phyloP scores from a whole-genome alignment of 2,888 invertebrate genomes.

The Cephus spinipes region DNA sequence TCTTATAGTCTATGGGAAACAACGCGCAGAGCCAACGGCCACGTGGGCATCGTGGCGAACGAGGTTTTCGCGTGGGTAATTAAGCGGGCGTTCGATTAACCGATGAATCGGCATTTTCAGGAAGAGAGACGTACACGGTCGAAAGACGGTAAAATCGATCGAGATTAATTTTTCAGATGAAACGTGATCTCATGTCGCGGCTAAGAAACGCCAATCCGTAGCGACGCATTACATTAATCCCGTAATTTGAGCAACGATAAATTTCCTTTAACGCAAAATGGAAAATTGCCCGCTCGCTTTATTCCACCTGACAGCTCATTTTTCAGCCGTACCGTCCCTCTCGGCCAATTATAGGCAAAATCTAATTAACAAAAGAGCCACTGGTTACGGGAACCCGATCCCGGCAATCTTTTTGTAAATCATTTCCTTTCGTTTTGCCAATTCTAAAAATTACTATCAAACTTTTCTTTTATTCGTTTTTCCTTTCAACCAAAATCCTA shows the following conservation, averaged over 20 bases:
- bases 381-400: neutral
- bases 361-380: constrained; percentile 3
- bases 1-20: too few relatives aligned
- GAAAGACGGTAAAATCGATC: constrained; percentile 5
- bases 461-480: too few relatives aligned
- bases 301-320: neutral
- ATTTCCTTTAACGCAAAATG: constrained; percentile 6
- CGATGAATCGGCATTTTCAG: too few relatives aligned
- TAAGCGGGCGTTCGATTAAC: too few relatives aligned
- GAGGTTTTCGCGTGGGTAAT: too few relatives aligned
- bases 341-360: constrained; percentile 6
- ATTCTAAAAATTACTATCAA: too few relatives aligned
- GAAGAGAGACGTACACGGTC: too few relatives aligned
- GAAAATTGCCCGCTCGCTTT: constrained; percentile 1
- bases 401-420: too few relatives aligned
- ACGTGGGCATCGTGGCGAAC: too few relatives aligned
- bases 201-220: constrained; percentile 1
- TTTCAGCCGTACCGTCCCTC: neutral
- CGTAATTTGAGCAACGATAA: constrained; percentile 11
- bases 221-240: constrained; percentile 13
- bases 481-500: too few relatives aligned
- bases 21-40: too few relatives aligned
- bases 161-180: constrained; percentile 13
- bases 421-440: too few relatives aligned
- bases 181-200: constrained; percentile 7